These are phyloP conservation scores for Pteropus alecto DNA, from an alignment of 2,113 vertebrate genomes.

Conservation along the genomic window DNA sequence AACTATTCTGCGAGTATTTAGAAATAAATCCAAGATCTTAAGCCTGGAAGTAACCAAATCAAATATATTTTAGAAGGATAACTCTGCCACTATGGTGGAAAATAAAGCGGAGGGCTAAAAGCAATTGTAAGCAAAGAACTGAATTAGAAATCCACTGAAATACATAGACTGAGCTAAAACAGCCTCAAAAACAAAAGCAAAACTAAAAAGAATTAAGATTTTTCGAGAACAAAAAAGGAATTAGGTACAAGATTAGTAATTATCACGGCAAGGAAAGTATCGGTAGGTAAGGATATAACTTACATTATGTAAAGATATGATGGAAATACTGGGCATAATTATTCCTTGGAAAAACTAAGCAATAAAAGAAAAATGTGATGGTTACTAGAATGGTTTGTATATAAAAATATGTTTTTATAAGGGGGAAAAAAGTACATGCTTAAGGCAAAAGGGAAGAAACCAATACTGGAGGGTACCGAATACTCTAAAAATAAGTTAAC, in stretches of 20 bases:
- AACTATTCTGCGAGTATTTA: background rate
- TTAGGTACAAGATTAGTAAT: background rate
- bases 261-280: background rate
- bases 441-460: slow-evolving; percentile 7
- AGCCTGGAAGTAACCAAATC: background rate
- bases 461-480: background rate
- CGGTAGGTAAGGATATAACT: background rate
- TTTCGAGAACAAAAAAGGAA: background rate
- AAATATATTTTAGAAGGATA: slow-evolving; percentile 18
- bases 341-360: slow-evolving; percentile 17
- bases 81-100: background rate
- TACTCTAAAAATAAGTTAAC: background rate
- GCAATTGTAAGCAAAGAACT: background rate
- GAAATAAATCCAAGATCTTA: background rate
- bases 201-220: background rate
- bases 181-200: slow-evolving; percentile 24
- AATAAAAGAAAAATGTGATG: background rate
- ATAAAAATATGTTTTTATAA: background rate
- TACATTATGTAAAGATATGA: slow-evolving; percentile 7
- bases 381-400: background rate
- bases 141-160: background rate
- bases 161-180: background rate
- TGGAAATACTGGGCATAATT: slow-evolving; percentile 7
- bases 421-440: background rate
- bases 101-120: background rate